Evolutionary conservation across 2,113 vertebrate genomes (phyloP), one percentile per base, ranked within the genome.

Genomic region (Turdus rufiventris): DNA sequence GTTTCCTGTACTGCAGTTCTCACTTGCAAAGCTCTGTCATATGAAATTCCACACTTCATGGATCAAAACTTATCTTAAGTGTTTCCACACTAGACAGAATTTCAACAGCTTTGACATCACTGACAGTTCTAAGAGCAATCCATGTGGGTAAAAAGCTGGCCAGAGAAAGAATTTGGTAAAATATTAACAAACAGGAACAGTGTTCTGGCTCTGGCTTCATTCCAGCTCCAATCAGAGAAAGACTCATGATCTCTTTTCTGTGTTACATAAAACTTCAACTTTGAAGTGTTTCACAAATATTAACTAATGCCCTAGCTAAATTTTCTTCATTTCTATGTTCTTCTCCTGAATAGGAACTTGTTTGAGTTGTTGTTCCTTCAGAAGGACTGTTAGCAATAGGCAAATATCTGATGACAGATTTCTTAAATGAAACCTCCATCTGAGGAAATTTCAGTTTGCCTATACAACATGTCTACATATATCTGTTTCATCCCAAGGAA

Each of bases 61-160:
- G 91, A 93, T 96, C 95, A 97, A 80, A 92, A 95, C 92, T 97
- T 97, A 97, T 94, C 96, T 94, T 79, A 91, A 91, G 88, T 90
- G 94, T 95, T 97, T 96, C 93, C 91, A 93, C 95, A 90, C 96
- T 93, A 89, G 94, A 96, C 95, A 95, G 94, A 96, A 95, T 98
- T 97, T 97, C 96, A 97, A 97, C 96, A 98, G 91, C 87, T 93
- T 94, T 97, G 89, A 95, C 96, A 96, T 97, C 96, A 97, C 82
- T 85, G 95, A 88, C 94, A 96, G 72, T 95, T 96, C 97, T 95
- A 87, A 88, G 85, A 96, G 93, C 91, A 94, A 96, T 91, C 93
- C 87, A 92, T 96, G 91, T 96, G 94, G 91, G 94, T 96, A 86
- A 97, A 97, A 97, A 95, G 93, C 94, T 96, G 95, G 85, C 88